Base-by-base conservation (phyloP, 2,113 vertebrate species). In the Cavia aperea region DNA sequence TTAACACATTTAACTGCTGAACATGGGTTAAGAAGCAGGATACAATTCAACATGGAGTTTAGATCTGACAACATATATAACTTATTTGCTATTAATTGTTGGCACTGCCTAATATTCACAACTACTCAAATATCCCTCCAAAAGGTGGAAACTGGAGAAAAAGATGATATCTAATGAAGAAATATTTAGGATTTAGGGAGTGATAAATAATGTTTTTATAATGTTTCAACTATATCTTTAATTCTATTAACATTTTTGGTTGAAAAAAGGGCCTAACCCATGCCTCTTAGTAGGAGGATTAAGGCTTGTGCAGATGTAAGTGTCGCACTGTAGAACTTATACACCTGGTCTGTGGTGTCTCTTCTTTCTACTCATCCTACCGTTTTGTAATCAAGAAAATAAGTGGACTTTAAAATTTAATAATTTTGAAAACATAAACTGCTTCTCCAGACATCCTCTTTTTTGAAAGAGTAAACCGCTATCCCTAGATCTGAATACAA, bases 121-220 rank as follows among this genome's bases (percentile, higher is more conserved):
- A 12, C 23, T 11, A 58, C 51, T n/a, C 62, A 10, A 46, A 21
- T 12, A 72, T 68, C 2, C 12, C 36, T 78, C 26, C 5, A 73
- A 36, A 46, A 51, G 11, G 29, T 18, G 5, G 1, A 36, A 24
- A 68, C 24, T 58, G 58, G 24, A 92, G 31, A 6, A 33, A 56
- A 18, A 49, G 2, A 66, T 23, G 16, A 16, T 11, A 2, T 62
- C 15, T 51, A 68, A 8, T 51, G 2, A 62, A 21, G 9, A 46
- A n/a, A 29, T 31, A 63, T 29, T 92, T 68, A 21, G 58, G 15
- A 39, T 54, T 90, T 8, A 16, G 16, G 43, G 4, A n/a, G 26
- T n/a, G 26, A 31, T 4, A 31, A 0, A 36, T 84, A 4, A 81
- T 5, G 13, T 0, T 51, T 33, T 10, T 16, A 2, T 82, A 46